Conservation (phyloP, 2,113 vertebrate genomes). For the Pungitius pungitius region DNA sequence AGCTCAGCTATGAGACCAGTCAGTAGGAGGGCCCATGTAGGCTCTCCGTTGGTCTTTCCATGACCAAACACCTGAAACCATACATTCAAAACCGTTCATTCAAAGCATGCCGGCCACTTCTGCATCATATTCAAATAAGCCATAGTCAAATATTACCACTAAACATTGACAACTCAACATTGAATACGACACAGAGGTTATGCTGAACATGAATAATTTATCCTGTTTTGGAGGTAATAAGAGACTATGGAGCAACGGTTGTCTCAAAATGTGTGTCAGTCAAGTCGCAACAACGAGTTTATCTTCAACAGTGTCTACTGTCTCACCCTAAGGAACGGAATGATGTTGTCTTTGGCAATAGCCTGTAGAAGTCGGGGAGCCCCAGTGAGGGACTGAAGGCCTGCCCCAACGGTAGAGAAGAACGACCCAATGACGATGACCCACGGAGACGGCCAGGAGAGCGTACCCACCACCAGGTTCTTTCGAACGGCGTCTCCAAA, state of each 20-base stretch:
- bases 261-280: neutral
- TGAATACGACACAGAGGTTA: neutral
- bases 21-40: constrained; percentile 94
- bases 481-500: constrained; percentile 90
- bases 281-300: neutral
- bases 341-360: constrained; percentile 98
- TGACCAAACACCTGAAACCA: constrained; percentile 90
- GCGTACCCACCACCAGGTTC: constrained; percentile 93
- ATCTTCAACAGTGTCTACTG: neutral
- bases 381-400: constrained; percentile 93
- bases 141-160: constrained; percentile 8
- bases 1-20: constrained; percentile 95
- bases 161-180: neutral
- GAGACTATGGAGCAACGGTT: too few species aligned
- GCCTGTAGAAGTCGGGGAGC: constrained; percentile 95
- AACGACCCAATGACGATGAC: constrained; percentile 98
- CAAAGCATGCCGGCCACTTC: constrained; percentile 56
- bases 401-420: constrained; percentile 96
- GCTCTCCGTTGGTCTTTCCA: constrained; percentile 94
- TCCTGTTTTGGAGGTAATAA: neutral
- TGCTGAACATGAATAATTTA: neutral
- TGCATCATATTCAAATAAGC: constrained; percentile 39
- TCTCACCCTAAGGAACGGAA: constrained; percentile 93
- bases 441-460: constrained; percentile 97
- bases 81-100: constrained; percentile 5